Evolutionary conservation across 2,113 vertebrate genomes (phyloP).

Genomic region (Mirza zaza): DNA sequence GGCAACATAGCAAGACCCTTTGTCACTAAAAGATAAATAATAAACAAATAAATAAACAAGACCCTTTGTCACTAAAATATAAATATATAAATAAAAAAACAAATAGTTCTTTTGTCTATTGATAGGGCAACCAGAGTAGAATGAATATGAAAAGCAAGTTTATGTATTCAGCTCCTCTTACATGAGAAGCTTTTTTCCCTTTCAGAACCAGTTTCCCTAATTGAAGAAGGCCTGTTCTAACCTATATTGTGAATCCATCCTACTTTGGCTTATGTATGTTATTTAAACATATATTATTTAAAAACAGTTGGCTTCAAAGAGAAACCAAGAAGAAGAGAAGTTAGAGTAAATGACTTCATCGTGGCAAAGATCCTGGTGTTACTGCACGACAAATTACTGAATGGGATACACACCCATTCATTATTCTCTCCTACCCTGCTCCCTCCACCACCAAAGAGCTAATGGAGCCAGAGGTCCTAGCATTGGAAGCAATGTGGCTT

Average conservation of each 20-base stretch:
- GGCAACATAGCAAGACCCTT: neutral
- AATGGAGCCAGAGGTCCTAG: neutral
- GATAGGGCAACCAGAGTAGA: neutral
- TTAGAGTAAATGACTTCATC: neutral
- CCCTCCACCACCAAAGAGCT: neutral
- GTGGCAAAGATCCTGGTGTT: neutral
- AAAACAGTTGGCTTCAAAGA: neutral
- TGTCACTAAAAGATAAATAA: neutral
- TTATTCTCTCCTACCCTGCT: neutral
- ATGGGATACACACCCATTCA: neutral
- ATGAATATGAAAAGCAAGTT: neutral
- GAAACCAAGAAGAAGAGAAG: neutral
- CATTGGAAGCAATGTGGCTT: neutral
- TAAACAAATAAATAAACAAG: neutral
- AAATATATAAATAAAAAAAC: neutral
- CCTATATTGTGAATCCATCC: neutral
- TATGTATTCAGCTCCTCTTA: neutral
- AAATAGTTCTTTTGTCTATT: neutral
- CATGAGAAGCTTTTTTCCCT: neutral
- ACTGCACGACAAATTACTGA: neutral
- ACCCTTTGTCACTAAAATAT: neutral
- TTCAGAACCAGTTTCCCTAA: neutral
- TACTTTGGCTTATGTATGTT: neutral
- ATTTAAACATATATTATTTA: neutral
- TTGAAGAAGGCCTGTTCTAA: neutral